Evolutionary conservation across 2,888 invertebrate species (phyloP).

Genomic region (Leucoma salicis): DNA sequence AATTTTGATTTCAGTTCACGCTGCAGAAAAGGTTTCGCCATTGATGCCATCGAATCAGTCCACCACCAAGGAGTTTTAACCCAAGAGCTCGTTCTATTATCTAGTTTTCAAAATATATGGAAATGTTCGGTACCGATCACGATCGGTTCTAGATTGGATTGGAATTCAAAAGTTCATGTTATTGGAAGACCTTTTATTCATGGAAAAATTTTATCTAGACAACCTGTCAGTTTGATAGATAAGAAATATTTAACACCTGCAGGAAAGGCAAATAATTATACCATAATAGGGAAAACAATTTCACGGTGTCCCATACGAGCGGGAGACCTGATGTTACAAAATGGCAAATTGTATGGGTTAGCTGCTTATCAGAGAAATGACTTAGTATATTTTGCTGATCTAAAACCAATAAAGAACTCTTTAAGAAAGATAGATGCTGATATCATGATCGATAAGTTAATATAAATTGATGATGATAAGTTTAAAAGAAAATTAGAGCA

Average conservation of each 20-base stretch:
- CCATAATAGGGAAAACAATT: constrained; percentile 54
- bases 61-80: constrained; percentile 50
- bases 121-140: constrained; percentile 47
- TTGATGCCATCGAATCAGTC: constrained; percentile 49
- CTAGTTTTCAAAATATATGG: constrained; percentile 49
- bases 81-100: constrained; percentile 54
- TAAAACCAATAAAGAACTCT: constrained; percentile 40
- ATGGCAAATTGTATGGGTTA: constrained; percentile 50
- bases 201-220: constrained; percentile 52
- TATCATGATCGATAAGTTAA: constrained; percentile 15
- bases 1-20: constrained; percentile 52
- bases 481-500: too few species aligned
- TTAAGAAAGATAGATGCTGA: constrained; percentile 41
- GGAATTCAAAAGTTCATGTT: constrained; percentile 37
- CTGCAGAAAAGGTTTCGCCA: constrained; percentile 65
- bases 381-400: constrained; percentile 55
- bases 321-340: constrained; percentile 63
- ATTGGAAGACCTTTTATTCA: constrained; percentile 55
- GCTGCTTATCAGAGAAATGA: constrained; percentile 50
- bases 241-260: constrained; percentile 12
- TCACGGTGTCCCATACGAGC: constrained; percentile 58
- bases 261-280: constrained; percentile 36
- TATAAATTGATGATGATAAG: too few species aligned
- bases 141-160: constrained; percentile 42
- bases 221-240: constrained; percentile 42